Evolutionary conservation across 2,797 vertebrate genomes (phyloP).

Genomic region (Alauda arvensis): DNA sequence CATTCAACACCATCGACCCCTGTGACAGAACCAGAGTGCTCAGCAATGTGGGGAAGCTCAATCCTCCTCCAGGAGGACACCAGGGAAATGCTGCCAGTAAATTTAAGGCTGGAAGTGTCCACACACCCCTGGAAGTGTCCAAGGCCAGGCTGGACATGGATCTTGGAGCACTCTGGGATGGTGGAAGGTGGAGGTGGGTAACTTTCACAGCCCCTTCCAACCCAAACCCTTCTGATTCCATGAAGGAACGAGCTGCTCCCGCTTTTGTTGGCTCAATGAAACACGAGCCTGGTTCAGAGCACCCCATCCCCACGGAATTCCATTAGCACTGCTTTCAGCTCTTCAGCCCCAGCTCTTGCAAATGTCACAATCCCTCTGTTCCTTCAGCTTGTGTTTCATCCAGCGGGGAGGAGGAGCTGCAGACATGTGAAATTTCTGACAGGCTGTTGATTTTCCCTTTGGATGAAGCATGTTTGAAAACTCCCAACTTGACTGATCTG

Average conservation of each 20-base stretch:
- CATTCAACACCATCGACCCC: background rate
- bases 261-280: background rate
- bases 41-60: rapidly evolving
- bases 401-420: constrained; percentile 7
- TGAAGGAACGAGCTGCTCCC: background rate
- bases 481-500: constrained; percentile 62
- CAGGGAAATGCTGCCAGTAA: background rate
- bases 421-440: constrained; percentile 51
- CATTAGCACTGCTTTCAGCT: background rate
- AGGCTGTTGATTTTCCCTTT: constrained; percentile 57
- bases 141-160: background rate
- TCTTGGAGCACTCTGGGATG: rapidly evolving
- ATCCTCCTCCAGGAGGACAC: background rate
- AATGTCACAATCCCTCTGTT: constrained; percentile 13
- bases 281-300: background rate
- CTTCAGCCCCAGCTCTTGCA: background rate
- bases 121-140: background rate
- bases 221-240: background rate
- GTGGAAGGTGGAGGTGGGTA: background rate
- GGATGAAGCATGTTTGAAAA: constrained; percentile 67
- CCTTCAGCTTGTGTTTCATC: constrained; percentile 11
- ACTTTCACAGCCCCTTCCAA: background rate
- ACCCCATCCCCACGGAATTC: background rate
- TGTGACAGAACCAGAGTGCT: background rate
- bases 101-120: background rate